A percentile compares a stretch with the other conserved stretches of the same genome.
Conservation (phyloP, 2,888 invertebrate species). For the Hyalella azteca region DNA sequence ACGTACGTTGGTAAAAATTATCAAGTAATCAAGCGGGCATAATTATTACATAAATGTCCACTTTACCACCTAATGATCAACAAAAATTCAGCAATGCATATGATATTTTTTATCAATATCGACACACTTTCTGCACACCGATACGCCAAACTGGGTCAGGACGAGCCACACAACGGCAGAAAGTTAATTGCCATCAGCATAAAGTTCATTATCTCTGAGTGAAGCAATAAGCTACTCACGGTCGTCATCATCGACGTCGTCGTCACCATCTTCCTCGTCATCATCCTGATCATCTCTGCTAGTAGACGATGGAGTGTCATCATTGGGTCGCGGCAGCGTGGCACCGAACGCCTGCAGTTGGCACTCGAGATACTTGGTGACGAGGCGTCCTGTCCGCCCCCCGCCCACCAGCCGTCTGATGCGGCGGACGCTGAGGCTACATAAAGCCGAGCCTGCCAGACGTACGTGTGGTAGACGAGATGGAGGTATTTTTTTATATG, state of each 20-base stretch:
- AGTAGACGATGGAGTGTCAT: conserved; percentile 13
- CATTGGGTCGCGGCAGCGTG: conserved; percentile 17
- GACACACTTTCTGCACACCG: no score
- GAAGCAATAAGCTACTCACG: no score
- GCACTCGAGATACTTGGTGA: conserved; percentile 48
- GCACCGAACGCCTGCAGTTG: conserved; percentile 48
- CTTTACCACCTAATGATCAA: no score
- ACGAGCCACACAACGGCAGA: no score
- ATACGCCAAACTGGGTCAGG: no score
- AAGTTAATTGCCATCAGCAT: no score
- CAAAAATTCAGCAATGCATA: no score
- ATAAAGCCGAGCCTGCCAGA: conserved; percentile 20
- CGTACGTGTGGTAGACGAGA: neutral
- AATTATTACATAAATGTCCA: no score
- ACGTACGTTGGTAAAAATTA: no score
- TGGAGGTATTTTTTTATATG: neutral
- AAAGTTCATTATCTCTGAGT: no score
- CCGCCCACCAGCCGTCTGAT: conserved; percentile 39
- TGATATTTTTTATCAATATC: no score
- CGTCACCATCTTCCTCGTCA: conserved; percentile 13
- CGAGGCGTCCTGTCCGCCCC: conserved; percentile 39
- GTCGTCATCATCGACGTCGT: conserved; percentile 14
- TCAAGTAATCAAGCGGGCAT: no score
- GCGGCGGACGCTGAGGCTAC: neutral
- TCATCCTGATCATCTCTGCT: conserved; percentile 8